phyloP scores from a whole-genome alignment of 2,113 vertebrate species.

The Cyanoramphus novaezelandiae region DNA sequence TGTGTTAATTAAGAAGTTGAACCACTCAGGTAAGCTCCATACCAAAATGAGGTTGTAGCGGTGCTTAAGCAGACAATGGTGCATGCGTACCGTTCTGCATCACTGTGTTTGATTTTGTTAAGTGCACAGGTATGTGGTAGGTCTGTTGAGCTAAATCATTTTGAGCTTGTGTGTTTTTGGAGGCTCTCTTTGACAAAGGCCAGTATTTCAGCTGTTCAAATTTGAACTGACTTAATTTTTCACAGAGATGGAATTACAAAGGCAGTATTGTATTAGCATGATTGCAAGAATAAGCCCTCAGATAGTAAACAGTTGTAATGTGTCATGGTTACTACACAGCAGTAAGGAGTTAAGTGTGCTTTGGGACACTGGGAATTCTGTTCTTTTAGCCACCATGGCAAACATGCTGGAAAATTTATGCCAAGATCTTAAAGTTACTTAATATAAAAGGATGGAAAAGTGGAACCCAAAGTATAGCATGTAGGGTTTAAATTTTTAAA shows the following conservation, averaged over 20 bases:
- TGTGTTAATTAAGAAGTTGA: not conserved
- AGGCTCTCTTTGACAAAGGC: not conserved
- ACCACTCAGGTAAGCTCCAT: not conserved
- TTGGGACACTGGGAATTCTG: not conserved
- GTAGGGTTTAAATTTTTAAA: not conserved
- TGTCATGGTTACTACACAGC: not conserved
- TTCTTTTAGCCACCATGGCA: not conserved
- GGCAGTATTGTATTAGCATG: conserved; percentile 4
- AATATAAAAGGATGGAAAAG: not conserved
- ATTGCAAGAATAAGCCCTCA: conserved; percentile 1
- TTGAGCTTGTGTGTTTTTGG: not conserved
- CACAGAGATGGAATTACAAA: conserved; percentile 45
- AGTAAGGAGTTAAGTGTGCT: not conserved
- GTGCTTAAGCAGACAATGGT: not conserved
- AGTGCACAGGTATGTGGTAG: not conserved
- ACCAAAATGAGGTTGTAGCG: not conserved
- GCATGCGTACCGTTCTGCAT: not conserved
- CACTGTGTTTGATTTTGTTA: not conserved
- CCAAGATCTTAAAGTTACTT: not conserved
- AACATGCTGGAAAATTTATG: not conserved
- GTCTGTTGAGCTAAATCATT: not conserved
- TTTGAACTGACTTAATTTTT: conserved; percentile 37
- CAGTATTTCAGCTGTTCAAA: conserved; percentile 40
- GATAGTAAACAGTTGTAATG: not conserved
- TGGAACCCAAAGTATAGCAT: not conserved